Percentiles rank a stretch among this genome's conserved stretches.
phyloP scores from a whole-genome alignment of 2,113 vertebrate genomes.

The Vanacampus margaritifer region DNA sequence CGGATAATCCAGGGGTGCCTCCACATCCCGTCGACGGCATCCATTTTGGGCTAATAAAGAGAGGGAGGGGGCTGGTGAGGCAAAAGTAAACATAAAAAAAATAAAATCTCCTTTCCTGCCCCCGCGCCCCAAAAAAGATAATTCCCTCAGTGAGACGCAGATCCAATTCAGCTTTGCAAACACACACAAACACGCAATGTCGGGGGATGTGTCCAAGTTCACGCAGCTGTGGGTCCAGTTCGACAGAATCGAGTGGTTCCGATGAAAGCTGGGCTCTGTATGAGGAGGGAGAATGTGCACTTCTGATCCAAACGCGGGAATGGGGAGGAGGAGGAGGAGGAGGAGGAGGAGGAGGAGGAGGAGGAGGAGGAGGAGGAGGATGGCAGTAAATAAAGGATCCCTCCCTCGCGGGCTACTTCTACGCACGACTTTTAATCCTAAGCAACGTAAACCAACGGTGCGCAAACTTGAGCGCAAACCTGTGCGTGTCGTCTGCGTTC shows the following conservation, averaged over 20 bases:
- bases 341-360: not conserved
- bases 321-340: conserved; percentile 31
- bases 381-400: conserved; percentile 33
- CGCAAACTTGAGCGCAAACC: conserved; percentile 1
- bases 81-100: conserved; percentile 41
- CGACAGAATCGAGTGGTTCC: not conserved
- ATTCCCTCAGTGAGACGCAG: conserved; percentile 48
- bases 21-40: conserved; percentile 63
- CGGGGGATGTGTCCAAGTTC: conserved; percentile 55
- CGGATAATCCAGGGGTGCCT: conserved; percentile 57
- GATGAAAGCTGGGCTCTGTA: conserved; percentile 13
- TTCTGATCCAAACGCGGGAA: conserved; percentile 25
- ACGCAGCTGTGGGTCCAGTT: conserved; percentile 36
- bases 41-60: conserved; percentile 65
- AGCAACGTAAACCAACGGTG: not conserved
- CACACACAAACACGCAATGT: conserved; percentile 27
- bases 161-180: conserved; percentile 41
- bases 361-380: conserved; percentile 4
- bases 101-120: not conserved
- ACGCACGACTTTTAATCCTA: not conserved
- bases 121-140: conserved; percentile 10
- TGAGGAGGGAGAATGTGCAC: conserved; percentile 25
- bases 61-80: conserved; percentile 24
- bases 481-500: not conserved
- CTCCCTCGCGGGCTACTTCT: conserved; percentile 8